Evolutionary conservation across 1,140 invertebrate species (phyloP).

Genomic region (Hestina assimilis): DNA sequence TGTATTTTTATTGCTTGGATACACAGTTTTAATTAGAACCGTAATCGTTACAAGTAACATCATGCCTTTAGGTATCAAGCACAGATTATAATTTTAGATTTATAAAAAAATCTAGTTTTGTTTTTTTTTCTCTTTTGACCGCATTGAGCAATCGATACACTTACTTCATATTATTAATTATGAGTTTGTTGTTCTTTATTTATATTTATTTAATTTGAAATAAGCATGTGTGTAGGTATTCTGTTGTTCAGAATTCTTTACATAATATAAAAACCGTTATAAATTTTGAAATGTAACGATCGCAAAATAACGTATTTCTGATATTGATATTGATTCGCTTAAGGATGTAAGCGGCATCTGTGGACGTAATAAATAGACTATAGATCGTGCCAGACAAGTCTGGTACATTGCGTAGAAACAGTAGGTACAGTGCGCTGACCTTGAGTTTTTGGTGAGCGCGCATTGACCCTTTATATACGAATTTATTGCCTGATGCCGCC

Average conservation of each 20-base stretch:
- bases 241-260: not conserved
- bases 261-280: not conserved
- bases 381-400: constrained; percentile 34
- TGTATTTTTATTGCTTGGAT: no score
- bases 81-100: no score
- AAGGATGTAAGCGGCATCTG: constrained; percentile 18
- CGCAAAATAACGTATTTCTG: not conserved
- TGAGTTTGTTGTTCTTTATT: not conserved
- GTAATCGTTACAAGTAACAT: no score
- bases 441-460: constrained; percentile 40
- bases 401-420: constrained; percentile 36
- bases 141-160: no score
- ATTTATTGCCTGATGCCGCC: constrained; percentile 36
- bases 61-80: no score
- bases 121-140: no score
- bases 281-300: not conserved
- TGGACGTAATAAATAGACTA: constrained; percentile 18
- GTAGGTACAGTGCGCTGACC: constrained; percentile 36
- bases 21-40: no score
- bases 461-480: constrained; percentile 46
- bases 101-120: no score
- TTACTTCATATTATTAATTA: no score
- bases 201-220: no score
- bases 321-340: constrained; percentile 1
- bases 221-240: no score